Evolutionary conservation across 2,888 invertebrate species (phyloP), one percentile per base, ranked within the genome.

Genomic region (Apamea epomidion): DNA sequence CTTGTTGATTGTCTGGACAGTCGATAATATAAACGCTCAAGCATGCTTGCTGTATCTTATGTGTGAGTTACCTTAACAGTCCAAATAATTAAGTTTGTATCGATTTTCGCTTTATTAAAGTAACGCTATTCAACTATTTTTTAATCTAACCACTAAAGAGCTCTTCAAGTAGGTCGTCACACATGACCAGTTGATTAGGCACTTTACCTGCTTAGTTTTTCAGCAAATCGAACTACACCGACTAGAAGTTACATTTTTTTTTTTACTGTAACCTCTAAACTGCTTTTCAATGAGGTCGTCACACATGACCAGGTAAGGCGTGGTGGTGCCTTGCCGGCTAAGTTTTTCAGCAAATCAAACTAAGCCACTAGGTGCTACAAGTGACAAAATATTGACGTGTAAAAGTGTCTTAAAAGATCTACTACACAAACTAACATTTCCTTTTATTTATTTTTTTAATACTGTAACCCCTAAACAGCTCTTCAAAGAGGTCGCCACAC

Each of bases 311-410:
- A 74, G 1, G 12, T 4, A 70, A 79, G 84, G 83, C 72, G 37
- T 37, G 37, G 83, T 74, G 81, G 80, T 69, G 54, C 71, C 73
- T 76, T 42, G 69, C 25, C 32, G 5, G 54, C 6, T 25, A 16
- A 74, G 64, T 83, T 85, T 84, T 88, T 82, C 70, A 86, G 54
- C 37, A 10, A 62, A 77, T 42, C 18, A 4, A 83, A 67, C 76
- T 45, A 71, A 65, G 25, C 10, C 70, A 86, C 37, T 68, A 42
- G 25, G 21, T 69, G 14, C 69, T 78, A 37, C 37, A 37, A 37
- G 37, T 37, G 37, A 37, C 37, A 37, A 37, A 37, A 37, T 37
- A 37, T 6, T 37, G 37, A 37, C 37, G 37, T 37, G 37, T 37
- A 37, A 37, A 37, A 37, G 37, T 6, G 37, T 37, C 37, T 37